A percentile compares a stretch with the other conserved stretches of the same genome.
Conservation (phyloP, 2,797 vertebrate species). For the Triplophysa bombifrons region DNA sequence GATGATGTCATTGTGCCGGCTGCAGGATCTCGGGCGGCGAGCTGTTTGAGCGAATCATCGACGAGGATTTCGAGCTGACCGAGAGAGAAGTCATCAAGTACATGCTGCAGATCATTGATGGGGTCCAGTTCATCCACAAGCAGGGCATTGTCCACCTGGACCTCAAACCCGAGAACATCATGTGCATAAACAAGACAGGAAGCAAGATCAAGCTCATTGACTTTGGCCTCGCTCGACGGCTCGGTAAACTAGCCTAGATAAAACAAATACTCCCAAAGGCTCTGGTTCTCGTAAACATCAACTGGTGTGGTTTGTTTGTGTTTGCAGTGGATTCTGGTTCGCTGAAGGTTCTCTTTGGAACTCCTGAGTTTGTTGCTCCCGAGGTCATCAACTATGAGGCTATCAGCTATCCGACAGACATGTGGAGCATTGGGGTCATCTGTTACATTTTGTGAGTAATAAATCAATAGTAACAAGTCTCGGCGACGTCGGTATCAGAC, state of each 20-base stretch:
- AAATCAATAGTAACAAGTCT: not conserved
- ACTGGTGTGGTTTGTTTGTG: slow-evolving; percentile 20
- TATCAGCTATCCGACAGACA: slow-evolving; percentile 94
- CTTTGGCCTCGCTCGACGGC: slow-evolving; percentile 92
- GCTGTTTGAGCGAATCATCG: slow-evolving; percentile 96
- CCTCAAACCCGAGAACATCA: slow-evolving; percentile 98
- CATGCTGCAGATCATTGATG: slow-evolving; percentile 96
- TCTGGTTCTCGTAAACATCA: not conserved
- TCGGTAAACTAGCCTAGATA: slow-evolving; percentile 77
- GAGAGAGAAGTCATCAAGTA: slow-evolving; percentile 97
- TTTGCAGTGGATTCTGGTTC: slow-evolving; percentile 86
- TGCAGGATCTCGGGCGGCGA: slow-evolving; percentile 93
- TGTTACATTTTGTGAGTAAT: slow-evolving; percentile 96
- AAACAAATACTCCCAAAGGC: not conserved
- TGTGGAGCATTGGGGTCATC: slow-evolving; percentile 99
- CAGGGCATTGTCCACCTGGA: slow-evolving; percentile 97
- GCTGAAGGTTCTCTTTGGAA: slow-evolving; percentile 97
- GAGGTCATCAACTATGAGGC: slow-evolving; percentile 99
- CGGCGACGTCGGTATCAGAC: not conserved
- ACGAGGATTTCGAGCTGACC: slow-evolving; percentile 96
- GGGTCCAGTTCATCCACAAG: slow-evolving; percentile 93
- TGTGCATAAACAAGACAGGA: slow-evolving; percentile 98
- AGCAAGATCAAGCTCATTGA: slow-evolving; percentile 98
- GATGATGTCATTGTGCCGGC: slow-evolving; percentile 17
- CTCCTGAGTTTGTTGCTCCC: slow-evolving; percentile 96